Conservation (phyloP, 1,140 invertebrate species). For the Macrobrachium nipponense region DNA sequence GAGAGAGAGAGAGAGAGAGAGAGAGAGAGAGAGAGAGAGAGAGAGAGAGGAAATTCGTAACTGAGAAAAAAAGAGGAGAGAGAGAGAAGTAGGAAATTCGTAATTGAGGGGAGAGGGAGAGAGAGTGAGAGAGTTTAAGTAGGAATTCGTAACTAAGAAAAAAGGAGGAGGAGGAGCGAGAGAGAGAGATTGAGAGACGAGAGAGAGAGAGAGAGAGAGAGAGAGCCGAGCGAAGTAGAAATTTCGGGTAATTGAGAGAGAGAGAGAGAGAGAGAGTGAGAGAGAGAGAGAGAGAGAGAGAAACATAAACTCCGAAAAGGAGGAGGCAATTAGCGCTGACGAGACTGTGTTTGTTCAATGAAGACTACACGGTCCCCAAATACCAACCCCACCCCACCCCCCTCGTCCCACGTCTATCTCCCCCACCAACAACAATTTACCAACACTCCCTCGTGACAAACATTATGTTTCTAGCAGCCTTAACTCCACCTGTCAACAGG, state of each 20-base stretch:
- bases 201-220: conserved; percentile 22
- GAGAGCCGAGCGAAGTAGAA: not conserved
- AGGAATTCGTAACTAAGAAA: not conserved
- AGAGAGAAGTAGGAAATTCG: too few species aligned
- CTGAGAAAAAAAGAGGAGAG: not conserved
- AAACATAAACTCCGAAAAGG: not conserved
- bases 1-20: not conserved
- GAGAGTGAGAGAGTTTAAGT: too few species aligned
- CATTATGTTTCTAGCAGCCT: too few species aligned
- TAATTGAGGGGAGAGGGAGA: too few species aligned
- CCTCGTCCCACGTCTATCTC: too few species aligned
- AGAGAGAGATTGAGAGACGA: not conserved
- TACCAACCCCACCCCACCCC: too few species aligned
- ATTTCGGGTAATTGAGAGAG: not conserved
- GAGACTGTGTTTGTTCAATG: too few species aligned
- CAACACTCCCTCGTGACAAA: too few species aligned
- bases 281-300: conserved; percentile 22
- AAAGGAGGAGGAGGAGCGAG: not conserved
- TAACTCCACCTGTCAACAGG: too few species aligned
- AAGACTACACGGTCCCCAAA: too few species aligned
- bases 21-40: conserved; percentile 22
- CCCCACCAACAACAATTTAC: too few species aligned
- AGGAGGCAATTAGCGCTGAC: not conserved
- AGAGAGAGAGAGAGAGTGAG: not conserved
- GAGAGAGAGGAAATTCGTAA: not conserved